Evolutionary conservation across 2,797 vertebrate genomes (phyloP), one percentile per base, ranked within the genome.

Genomic region (Channallabes apus): DNA sequence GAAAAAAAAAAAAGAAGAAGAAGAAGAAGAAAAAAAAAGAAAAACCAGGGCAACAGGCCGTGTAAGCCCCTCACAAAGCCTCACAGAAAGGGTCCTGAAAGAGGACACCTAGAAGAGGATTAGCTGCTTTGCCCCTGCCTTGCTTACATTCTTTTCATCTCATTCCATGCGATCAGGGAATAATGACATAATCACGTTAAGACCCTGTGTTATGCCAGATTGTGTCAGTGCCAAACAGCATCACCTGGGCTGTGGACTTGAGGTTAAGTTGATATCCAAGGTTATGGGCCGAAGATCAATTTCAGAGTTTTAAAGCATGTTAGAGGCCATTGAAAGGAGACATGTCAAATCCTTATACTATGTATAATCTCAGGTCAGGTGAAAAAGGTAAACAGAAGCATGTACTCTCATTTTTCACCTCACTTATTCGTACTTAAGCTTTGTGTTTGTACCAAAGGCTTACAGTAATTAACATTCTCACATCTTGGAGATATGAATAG

Each of bases 151-250:
- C 93, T 94, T 95, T 94, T 95, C 91, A 95, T 94, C 94, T 94
- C 89, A 89, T 94, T 93, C 93, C 91, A 87, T 93, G 92, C 93
- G 93, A 94, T 94, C 93, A 91, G 89, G 91, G 89, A 88, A 90
- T 95, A 94, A 96, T 95, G 94, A 93, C 94, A 94, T 94, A 94
- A 96, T 94, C 92, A 91, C 92, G 91, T 87, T 92, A 92, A 94
- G 93, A 93, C 88, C 85, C 91, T 46, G 86, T 90, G 91, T 92
- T 91, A 88, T 92, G 90, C 91, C 93, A 92, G 90, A 92, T 88
- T 87, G 91, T 82, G 92, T 88, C 91, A 89, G 85, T 92, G 92
- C 92, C 93, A 94, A 92, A 92, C 87, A 89, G 79, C 88, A 90
- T 93, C 93, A 93, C 92, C 89, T 92, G 87, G 80, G 90, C 88